Base-by-base conservation (phyloP, 2,797 vertebrate genomes). In the Coregonus suidteri region DNA sequence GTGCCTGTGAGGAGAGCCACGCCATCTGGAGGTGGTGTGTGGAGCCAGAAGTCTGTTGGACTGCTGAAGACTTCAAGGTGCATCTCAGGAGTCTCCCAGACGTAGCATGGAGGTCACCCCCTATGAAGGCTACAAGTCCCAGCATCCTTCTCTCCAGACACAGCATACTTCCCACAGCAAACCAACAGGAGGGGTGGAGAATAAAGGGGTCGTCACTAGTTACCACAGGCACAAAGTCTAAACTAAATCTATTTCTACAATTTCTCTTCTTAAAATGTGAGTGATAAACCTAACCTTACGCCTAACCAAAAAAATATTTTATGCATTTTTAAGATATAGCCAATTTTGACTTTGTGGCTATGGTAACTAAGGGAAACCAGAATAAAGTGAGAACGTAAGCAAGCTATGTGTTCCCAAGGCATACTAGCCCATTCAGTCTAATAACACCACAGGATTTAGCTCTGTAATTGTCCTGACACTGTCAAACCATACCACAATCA, bases 101-200 rank as follows among this genome's bases (percentile, higher is more conserved):
- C 9, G 47, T 65, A 7, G 30, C 30, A 0, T 20, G 62, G 66
- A 88, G 31, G 30, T 81, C n/a, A 5, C 84, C 80, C 79, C 81
- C 62, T 53, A 69, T 4, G 71, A 85, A 79, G 69, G 83, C 81
- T 77, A 79, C 71, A 51, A 81, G 15, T 51, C 2, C 62, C 77
- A 81, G 65, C 84, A 90, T 89, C 59, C 34, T 77, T 4, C 0
- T 37, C 5, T 73, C 35, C 69, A 70, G 15, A 18, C 6, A 34
- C 35, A 71, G 69, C 7, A 64, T 47, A 59, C 25, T 80, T 66
- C 77, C 76, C 30, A 18, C 41, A 75, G 14, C 65, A 35, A 70
- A 64, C 34, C 71, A 35, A 35, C 25, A 25, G 25, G 16, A 67
- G 4, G 30, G 6, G 31, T 5, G 34, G 30, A 67, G 15, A 18